A percentile compares a stretch with the other conserved stretches of the same genome.
These are phyloP conservation scores for Enteromius argenteus DNA, from an alignment of 2,797 vertebrate genomes.

Conservation along the genomic window DNA sequence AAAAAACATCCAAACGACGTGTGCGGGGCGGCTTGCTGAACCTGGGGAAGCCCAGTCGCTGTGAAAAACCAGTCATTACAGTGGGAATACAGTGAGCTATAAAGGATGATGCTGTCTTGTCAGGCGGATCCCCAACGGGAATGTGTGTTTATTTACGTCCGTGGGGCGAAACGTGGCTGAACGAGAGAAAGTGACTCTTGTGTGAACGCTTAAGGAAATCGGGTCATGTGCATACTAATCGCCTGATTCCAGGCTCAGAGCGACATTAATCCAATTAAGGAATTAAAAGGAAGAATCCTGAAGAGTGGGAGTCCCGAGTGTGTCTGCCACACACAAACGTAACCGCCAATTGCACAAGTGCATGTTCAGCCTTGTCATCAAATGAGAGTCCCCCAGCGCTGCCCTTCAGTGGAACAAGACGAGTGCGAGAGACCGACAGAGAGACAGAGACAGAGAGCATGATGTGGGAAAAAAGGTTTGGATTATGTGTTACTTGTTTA, in stretches of 20 bases:
- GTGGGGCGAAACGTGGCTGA: conserved; percentile 34
- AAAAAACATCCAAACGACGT: conserved; percentile 6
- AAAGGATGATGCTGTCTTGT: conserved; percentile 41
- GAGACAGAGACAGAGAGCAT: conserved; percentile 9
- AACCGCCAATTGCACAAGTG: conserved; percentile 43
- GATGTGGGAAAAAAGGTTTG: conserved; percentile 20
- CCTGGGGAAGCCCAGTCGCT: conserved; percentile 24
- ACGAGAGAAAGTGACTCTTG: conserved; percentile 48
- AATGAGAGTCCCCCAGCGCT: conserved; percentile 50
- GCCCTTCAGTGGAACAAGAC: conserved; percentile 34
- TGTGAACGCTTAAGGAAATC: conserved; percentile 59
- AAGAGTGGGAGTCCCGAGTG: conserved; percentile 57
- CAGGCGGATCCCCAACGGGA: conserved; percentile 31
- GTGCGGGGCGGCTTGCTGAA: neutral
- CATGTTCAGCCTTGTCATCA: conserved; percentile 55
- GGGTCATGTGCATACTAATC: conserved; percentile 67
- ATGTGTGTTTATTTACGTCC: conserved; percentile 56
- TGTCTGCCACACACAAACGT: conserved; percentile 51
- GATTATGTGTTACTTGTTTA: conserved; percentile 61
- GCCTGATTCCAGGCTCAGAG: conserved; percentile 53
- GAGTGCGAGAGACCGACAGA: neutral
- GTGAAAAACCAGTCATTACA: conserved; percentile 35
- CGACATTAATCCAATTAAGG: conserved; percentile 67
- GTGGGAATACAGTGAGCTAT: conserved; percentile 9
- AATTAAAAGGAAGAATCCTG: conserved; percentile 63